Evolutionary conservation across 2,888 invertebrate species (phyloP).

Genomic region (Dicycla oo): DNA sequence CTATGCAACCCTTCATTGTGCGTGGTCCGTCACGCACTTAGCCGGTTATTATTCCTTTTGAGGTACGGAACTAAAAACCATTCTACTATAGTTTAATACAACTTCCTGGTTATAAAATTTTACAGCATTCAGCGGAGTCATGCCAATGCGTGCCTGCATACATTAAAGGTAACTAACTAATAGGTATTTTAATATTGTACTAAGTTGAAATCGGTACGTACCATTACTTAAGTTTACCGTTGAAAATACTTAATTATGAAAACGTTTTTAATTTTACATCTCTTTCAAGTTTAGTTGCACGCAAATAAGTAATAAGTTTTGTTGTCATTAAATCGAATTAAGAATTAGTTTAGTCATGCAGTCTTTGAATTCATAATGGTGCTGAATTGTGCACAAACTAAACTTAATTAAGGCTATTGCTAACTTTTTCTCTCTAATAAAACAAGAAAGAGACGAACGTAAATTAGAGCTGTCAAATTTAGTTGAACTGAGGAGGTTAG

Average conservation of each 20-base stretch:
- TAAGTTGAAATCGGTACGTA: slow-evolving; percentile 18
- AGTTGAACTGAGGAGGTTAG: no score
- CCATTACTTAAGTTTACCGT: slow-evolving; percentile 13
- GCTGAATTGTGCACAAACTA: no score
- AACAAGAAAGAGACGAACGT: no score
- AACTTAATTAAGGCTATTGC: no score
- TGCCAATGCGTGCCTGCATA: slow-evolving; percentile 43
- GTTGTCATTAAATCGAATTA: background rate
- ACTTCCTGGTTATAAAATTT: slow-evolving; percentile 52
- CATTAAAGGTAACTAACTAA: slow-evolving; percentile 9
- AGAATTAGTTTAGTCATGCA: background rate
- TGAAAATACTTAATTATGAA: slow-evolving; percentile 11
- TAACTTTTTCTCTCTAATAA: no score
- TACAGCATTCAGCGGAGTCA: slow-evolving; percentile 25
- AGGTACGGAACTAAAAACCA: no score
- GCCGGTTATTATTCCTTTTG: no score
- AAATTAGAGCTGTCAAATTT: no score
- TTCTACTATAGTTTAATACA: slow-evolving; percentile 25
- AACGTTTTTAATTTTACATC: slow-evolving; percentile 5
- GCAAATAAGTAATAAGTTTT: background rate
- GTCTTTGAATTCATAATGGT: background rate
- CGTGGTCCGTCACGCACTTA: no score
- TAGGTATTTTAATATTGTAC: slow-evolving; percentile 28
- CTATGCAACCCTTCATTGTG: no score
- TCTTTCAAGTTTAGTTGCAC: background rate